Base-by-base conservation (phyloP, 2,888 invertebrate species). In the Chelonus formosanus region DNA sequence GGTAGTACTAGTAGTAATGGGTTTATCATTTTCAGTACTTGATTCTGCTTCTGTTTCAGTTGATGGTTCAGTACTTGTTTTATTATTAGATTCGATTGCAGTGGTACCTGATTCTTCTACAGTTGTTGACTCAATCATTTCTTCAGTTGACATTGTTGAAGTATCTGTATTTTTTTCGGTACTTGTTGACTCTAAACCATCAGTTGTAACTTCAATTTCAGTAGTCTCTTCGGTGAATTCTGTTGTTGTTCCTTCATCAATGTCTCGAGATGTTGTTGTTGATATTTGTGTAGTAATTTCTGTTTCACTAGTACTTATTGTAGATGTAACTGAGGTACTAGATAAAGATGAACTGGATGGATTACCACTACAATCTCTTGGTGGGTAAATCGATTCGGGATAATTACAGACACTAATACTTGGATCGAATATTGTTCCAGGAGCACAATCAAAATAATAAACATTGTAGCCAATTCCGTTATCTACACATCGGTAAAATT, bases 341-440 rank as follows among this genome's bases (percentile, higher is more conserved):
- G 48, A 34, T 48, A 32, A 52, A 20, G 53, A 50, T 4, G 62
- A 47, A 6, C 20, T 20, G 20, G 20, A 20, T 1, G 20, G 20
- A 20, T 20, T 20, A 20, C 20, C 69, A 3, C 60, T 35, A 47
- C 83, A 83, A 54, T 81, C 73, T 72, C 81, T 76, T 0, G 76
- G 85, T n/a, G 90, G 89, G 76, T 90, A 88, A 10, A 90, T 89
- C 5, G 89, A 89, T 67, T 88, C 87, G 71, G 89, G 88, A 75
- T 90, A 86, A 80, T 92, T 92, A 78, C 92, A 92, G 3, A 89
- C 89, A 70, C 87, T 87, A 58, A 90, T 79, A 56, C 87, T 86
- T 35, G 90, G 89, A 83, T 92, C 92, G 86, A 90, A 92, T 71
- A 92, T 90, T 1, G 92, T 92, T 40, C 91, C 91, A 68, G 88